Percentiles rank a stretch among this genome's conserved stretches.
Conservation (phyloP, 2,113 vertebrate species). For the Pelmatolapia mariae region DNA sequence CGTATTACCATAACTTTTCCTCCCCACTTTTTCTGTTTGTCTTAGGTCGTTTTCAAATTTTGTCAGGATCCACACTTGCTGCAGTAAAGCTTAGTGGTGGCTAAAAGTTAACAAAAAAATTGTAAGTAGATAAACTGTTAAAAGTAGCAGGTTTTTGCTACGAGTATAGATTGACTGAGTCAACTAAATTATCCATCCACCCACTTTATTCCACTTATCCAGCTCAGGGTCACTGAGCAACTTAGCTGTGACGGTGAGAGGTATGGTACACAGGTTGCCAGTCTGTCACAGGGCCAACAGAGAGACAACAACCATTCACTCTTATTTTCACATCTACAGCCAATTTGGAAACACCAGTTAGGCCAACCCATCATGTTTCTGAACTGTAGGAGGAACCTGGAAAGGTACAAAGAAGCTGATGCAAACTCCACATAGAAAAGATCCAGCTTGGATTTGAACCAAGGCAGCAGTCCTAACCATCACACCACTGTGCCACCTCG, state of each 20-base stretch:
- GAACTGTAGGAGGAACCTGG: background rate
- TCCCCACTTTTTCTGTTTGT: background rate
- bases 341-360: background rate
- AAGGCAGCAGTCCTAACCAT: background rate
- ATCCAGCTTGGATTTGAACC: background rate
- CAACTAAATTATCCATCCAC: background rate
- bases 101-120: background rate
- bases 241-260: background rate
- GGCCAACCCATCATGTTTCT: background rate
- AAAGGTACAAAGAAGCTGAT: background rate
- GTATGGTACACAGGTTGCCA: background rate
- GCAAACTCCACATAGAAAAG: background rate
- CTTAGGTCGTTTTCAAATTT: background rate
- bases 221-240: background rate
- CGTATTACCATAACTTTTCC: background rate
- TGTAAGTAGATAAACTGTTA: background rate
- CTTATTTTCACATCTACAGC: background rate
- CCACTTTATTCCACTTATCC: background rate
- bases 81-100: background rate
- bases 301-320: background rate
- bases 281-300: background rate
- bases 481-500: background rate
- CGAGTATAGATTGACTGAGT: background rate
- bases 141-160: conserved; percentile 6
- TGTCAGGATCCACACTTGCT: background rate